Evolutionary conservation across 2,113 vertebrate genomes (phyloP).

Genomic region (Nibea coibor): DNA sequence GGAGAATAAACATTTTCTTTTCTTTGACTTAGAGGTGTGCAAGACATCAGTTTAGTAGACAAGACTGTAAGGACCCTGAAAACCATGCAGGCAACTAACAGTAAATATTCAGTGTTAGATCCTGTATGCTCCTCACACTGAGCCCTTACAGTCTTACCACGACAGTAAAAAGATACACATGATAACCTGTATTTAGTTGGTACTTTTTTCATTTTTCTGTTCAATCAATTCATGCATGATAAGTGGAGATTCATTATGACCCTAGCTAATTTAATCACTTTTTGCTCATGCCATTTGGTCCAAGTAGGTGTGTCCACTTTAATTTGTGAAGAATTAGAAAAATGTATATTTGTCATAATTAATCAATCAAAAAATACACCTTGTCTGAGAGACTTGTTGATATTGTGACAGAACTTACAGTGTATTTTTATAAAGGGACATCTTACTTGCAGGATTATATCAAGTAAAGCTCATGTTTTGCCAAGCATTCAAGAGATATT

Average conservation of each 20-base stretch:
- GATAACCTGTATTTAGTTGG: too few relatives aligned
- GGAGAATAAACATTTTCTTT: background rate
- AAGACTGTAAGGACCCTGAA: background rate
- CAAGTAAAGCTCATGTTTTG: slow-evolving; percentile 18
- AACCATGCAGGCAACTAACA: background rate
- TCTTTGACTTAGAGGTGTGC: background rate
- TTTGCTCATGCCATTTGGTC: background rate
- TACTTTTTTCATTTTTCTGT: background rate
- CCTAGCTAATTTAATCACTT: background rate
- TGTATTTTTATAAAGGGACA: background rate
- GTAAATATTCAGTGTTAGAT: background rate
- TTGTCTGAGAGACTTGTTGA: too few relatives aligned
- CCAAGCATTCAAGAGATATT: slow-evolving; percentile 36
- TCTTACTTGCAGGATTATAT: background rate
- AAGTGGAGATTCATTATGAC: background rate
- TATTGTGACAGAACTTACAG: background rate
- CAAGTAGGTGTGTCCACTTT: background rate
- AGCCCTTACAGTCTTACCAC: background rate
- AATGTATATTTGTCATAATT: background rate
- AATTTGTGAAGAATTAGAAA: background rate
- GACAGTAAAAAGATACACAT: background rate
- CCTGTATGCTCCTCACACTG: too few relatives aligned
- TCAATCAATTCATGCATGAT: background rate
- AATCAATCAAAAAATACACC: background rate
- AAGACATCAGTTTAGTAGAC: background rate